Evolutionary conservation across 2,113 vertebrate species (phyloP).

Genomic region (Salvelinus sp.): DNA sequence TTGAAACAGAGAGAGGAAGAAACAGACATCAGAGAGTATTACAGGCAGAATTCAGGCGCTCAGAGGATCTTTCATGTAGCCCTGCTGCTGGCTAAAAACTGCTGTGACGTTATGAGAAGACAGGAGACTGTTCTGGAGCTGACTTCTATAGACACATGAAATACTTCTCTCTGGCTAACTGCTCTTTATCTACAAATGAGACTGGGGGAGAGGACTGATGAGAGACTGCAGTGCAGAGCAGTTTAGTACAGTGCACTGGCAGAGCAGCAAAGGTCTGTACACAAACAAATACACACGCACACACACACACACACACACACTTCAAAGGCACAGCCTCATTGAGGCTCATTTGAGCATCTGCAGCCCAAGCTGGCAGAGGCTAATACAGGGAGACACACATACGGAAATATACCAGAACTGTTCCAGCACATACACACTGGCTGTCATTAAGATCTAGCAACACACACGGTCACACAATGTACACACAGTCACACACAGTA

Average conservation of each 20-base stretch:
- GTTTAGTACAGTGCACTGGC: neutral
- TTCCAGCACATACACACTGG: constrained; percentile 46
- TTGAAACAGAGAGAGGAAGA: constrained; percentile 58
- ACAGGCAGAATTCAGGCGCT: constrained; percentile 56
- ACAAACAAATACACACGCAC: neutral
- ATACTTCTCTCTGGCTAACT: constrained; percentile 42
- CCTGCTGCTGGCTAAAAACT: constrained; percentile 59
- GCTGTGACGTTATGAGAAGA: constrained; percentile 52
- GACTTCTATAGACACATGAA: constrained; percentile 68
- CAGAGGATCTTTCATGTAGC: constrained; percentile 69
- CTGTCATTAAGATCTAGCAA: constrained; percentile 20
- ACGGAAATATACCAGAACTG: constrained; percentile 1
- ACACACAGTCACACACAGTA: no score
- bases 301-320: constrained; percentile 27
- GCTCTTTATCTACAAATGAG: constrained; percentile 73
- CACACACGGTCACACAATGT: no score
- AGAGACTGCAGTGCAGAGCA: constrained; percentile 29
- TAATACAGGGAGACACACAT: constrained; percentile 30
- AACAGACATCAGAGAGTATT: constrained; percentile 72
- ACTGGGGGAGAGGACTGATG: constrained; percentile 22
- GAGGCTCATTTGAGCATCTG: constrained; percentile 58
- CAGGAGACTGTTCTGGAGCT: constrained; percentile 48
- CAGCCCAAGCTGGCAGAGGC: constrained; percentile 23
- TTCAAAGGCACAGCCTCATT: constrained; percentile 20
- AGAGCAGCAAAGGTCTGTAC: neutral